A percentile compares a stretch with the other conserved stretches of the same genome.
Conservation (phyloP, 2,888 invertebrate species). For the Amblyjoppa proteus region DNA sequence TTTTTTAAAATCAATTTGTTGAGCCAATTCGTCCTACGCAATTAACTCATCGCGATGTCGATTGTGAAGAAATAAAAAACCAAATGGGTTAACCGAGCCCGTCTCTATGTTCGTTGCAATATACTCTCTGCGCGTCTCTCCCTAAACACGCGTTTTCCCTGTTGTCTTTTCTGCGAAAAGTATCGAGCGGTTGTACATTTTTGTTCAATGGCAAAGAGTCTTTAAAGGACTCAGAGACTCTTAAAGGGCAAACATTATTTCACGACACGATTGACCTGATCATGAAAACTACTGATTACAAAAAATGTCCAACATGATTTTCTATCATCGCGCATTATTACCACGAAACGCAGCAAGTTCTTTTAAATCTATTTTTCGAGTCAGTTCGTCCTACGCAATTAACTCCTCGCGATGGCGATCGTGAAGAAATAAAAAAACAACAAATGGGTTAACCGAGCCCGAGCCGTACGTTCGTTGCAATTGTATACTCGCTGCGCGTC, state of each 20-base stretch:
- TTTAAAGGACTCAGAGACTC: no score
- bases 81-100: slow-evolving; percentile 64
- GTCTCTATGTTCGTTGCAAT: slow-evolving; percentile 55
- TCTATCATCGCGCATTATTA: background rate
- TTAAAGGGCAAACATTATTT: no score
- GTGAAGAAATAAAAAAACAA: slow-evolving; percentile 17
- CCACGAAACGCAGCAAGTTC: background rate
- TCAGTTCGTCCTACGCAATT: slow-evolving; percentile 26
- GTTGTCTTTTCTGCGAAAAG: slow-evolving; percentile 11
- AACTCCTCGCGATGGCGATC: slow-evolving; percentile 27
- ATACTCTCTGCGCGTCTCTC: slow-evolving; percentile 40
- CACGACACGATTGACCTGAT: background rate
- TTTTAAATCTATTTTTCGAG: background rate
- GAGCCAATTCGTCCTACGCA: slow-evolving; percentile 16
- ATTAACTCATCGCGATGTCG: slow-evolving; percentile 13
- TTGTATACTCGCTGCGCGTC: slow-evolving; percentile 52
- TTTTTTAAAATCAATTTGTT: background rate
- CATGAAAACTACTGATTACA: background rate
- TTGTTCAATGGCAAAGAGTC: no score
- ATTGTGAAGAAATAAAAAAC: slow-evolving; percentile 18
- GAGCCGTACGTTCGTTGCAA: slow-evolving; percentile 56
- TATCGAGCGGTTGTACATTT: no score
- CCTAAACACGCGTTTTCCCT: slow-evolving; percentile 23
- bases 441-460: slow-evolving; percentile 66
- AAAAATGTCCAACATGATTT: background rate